Conservation (phyloP, 2,797 vertebrate species). For the Acrossocheilus wenchowensis region DNA sequence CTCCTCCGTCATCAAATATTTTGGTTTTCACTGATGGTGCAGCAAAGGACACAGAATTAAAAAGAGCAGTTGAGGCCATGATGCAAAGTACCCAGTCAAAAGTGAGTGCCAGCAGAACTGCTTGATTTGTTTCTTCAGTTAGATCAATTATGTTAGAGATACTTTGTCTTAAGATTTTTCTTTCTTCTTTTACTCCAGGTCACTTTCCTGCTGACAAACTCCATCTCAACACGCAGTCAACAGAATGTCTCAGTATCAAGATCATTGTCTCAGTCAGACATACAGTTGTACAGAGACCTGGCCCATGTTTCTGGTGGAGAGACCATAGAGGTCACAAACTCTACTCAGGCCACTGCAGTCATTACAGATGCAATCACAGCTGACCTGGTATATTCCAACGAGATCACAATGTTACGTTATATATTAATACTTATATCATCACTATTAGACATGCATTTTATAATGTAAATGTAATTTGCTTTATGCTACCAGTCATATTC, state of each 20-base stretch:
- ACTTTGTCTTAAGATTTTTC: not conserved
- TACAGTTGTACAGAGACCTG: conserved; percentile 70
- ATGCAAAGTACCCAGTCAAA: conserved; percentile 71
- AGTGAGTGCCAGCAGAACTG: conserved; percentile 59
- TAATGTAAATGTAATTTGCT: not conserved
- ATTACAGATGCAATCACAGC: conserved; percentile 66
- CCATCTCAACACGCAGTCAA: conserved; percentile 17
- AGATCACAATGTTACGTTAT: too few relatives aligned
- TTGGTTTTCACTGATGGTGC: conserved; percentile 79
- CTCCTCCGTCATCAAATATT: conserved; percentile 73
- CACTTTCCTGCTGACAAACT: conserved; percentile 60
- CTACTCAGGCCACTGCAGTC: conserved; percentile 59
- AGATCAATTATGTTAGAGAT: not conserved
- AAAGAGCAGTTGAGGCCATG: conserved; percentile 65
- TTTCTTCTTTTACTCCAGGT: conserved; percentile 62
- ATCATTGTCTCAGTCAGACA: conserved; percentile 25
- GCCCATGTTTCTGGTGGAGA: conserved; percentile 73
- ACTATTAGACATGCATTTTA: not conserved
- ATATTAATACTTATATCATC: too few relatives aligned
- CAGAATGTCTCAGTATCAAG: conserved; percentile 9
- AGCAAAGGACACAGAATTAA: conserved; percentile 71
- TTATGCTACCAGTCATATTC: not conserved
- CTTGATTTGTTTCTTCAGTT: not conserved
- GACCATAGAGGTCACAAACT: conserved; percentile 70
- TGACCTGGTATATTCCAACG: conserved; percentile 62